phyloP scores from a whole-genome alignment of 1,140 invertebrate genomes.

The Drosophila biarmipes region DNA sequence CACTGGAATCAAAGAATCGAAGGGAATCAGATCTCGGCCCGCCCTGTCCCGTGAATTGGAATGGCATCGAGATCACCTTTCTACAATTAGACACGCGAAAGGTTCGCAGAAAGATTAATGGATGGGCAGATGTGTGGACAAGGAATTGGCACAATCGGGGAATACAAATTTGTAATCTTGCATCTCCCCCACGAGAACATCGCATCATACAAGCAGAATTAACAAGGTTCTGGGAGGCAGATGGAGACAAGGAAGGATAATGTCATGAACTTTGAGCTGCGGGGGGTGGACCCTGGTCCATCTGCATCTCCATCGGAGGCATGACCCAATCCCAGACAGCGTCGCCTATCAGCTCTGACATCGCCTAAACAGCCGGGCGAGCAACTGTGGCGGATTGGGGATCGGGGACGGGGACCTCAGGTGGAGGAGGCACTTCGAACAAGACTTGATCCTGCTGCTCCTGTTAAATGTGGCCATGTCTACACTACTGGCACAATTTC shows the following conservation, averaged over 20 bases:
- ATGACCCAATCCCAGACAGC: constrained; percentile 60
- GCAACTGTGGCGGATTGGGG: constrained; percentile 15
- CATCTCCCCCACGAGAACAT: constrained; percentile 53
- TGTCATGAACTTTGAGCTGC: constrained; percentile 68
- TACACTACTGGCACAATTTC: constrained; percentile 80
- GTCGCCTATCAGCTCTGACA: constrained; percentile 70
- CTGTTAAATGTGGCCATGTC: constrained; percentile 67
- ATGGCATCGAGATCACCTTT: constrained; percentile 15
- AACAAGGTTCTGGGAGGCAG: constrained; percentile 35
- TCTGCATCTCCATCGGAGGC: constrained; percentile 33
- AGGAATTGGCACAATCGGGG: constrained; percentile 63
- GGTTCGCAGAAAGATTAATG: constrained; percentile 61
- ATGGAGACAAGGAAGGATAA: constrained; percentile 36
- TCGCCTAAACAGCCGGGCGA: constrained; percentile 57
- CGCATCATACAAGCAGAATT: constrained; percentile 70
- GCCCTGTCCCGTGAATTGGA: constrained; percentile 27
- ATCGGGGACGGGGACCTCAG: not conserved
- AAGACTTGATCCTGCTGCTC: constrained; percentile 79
- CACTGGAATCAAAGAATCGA: constrained; percentile 10
- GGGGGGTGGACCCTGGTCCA: constrained; percentile 17
- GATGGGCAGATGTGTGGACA: constrained; percentile 35
- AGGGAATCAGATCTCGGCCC: constrained; percentile 23
- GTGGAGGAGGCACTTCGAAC: constrained; percentile 18
- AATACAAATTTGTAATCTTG: constrained; percentile 70
- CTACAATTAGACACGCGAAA: constrained; percentile 68